These are phyloP conservation scores for Sceloporus tristichus DNA, from an alignment of 2,113 vertebrate genomes.

Conservation along the genomic window DNA sequence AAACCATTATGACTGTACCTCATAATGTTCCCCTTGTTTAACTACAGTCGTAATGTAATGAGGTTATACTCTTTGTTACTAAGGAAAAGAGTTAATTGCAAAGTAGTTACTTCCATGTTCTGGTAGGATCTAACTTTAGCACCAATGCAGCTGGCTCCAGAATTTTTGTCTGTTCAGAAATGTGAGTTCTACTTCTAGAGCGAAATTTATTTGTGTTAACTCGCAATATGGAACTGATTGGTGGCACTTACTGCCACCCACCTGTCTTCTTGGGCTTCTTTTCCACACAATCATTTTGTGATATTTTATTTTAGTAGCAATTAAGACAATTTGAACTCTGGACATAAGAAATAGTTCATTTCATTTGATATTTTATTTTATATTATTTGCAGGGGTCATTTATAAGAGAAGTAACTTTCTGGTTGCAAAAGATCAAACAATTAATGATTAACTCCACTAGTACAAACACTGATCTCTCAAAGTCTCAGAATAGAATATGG, in stretches of 20 bases:
- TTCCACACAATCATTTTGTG: neutral
- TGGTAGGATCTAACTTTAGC: neutral
- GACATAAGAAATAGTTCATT: neutral
- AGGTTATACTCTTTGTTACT: too few relatives aligned
- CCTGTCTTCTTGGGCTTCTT: neutral
- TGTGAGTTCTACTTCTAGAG: neutral
- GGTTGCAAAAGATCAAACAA: conserved; percentile 29
- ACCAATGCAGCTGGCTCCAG: neutral
- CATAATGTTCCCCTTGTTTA: too few relatives aligned
- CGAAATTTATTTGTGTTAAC: neutral
- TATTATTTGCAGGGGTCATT: neutral
- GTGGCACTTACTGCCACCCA: neutral
- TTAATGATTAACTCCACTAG: conserved; percentile 34
- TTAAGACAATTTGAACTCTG: neutral
- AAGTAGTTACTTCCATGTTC: too few relatives aligned
- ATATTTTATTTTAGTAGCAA: neutral
- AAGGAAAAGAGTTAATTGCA: too few relatives aligned
- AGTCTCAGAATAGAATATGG: neutral
- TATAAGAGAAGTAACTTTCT: neutral
- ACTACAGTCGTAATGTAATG: too few relatives aligned
- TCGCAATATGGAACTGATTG: neutral
- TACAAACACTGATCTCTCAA: neutral
- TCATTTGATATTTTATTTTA: neutral
- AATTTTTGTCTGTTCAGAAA: neutral
- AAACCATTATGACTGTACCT: too few relatives aligned